A percentile compares a stretch with the other conserved stretches of the same genome.
These are phyloP conservation scores for Nothoprocta pentlandii DNA, from an alignment of 2,113 vertebrate species.

Conservation along the genomic window DNA sequence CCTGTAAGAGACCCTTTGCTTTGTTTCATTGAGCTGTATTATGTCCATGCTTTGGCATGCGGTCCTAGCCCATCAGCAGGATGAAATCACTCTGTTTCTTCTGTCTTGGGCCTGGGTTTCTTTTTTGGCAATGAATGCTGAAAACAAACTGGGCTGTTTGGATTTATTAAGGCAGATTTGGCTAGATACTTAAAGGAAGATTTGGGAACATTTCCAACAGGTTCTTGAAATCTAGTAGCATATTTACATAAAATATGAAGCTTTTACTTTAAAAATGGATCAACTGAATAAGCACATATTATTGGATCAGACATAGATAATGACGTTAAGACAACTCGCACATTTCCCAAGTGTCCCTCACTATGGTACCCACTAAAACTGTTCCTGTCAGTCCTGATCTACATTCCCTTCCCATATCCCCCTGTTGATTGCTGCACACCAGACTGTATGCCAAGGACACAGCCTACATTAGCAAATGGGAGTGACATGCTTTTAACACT, in stretches of 20 bases:
- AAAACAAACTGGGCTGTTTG: neutral
- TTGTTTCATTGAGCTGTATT: neutral
- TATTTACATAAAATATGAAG: neutral
- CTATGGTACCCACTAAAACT: neutral
- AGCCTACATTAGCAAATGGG: neutral
- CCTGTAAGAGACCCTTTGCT: neutral
- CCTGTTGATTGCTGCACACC: neutral
- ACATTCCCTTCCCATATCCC: accelerated
- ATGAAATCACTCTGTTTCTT: constrained; percentile 10
- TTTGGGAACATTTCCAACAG: neutral
- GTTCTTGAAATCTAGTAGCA: neutral
- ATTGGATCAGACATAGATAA: neutral
- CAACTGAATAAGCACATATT: neutral
- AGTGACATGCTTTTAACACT: neutral
- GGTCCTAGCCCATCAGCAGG: neutral
- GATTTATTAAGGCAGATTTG: neutral
- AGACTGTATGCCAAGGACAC: neutral
- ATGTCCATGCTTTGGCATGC: neutral
- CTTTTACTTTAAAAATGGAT: constrained; percentile 4
- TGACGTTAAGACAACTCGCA: neutral
- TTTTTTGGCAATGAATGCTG: neutral
- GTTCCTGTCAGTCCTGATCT: neutral
- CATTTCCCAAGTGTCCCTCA: neutral
- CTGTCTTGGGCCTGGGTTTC: neutral
- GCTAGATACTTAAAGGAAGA: neutral